These are phyloP conservation scores for Gryon sp. DNA, from an alignment of 1,140 invertebrate genomes.

Conservation along the genomic window DNA sequence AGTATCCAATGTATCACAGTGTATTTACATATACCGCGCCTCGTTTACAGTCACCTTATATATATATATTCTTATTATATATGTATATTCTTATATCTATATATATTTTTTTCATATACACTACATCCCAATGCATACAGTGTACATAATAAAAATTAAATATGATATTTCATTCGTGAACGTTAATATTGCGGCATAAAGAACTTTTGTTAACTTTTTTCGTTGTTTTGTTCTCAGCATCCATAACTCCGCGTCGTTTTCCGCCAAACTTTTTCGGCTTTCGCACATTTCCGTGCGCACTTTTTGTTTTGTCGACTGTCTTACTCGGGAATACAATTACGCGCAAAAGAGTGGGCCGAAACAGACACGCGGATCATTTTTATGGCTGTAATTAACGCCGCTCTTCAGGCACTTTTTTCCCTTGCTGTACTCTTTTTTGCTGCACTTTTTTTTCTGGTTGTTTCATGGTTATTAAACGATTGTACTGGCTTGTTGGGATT, in stretches of 20 bases:
- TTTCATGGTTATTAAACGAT: too few species aligned
- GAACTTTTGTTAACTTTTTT: constrained; percentile 68
- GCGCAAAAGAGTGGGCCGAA: not conserved
- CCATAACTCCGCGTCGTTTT: constrained; percentile 37
- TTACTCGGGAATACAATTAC: constrained; percentile 27
- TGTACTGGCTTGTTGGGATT: too few species aligned
- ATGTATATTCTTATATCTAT: too few species aligned
- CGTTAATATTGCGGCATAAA: constrained; percentile 66
- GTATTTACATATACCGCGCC: constrained; percentile 76
- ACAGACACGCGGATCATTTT: constrained; percentile 18
- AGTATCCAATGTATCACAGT: constrained; percentile 80
- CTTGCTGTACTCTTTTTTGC: too few species aligned
- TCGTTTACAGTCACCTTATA: constrained; percentile 55
- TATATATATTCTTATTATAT: too few species aligned
- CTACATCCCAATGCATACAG: constrained; percentile 65
- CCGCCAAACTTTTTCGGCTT: constrained; percentile 57
- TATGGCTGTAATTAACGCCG: constrained; percentile 14
- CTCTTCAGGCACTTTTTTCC: too few species aligned
- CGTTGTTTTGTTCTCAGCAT: too few species aligned
- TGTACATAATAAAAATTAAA: constrained; percentile 80
- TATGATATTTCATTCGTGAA: constrained; percentile 71
- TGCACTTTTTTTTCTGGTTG: too few species aligned
- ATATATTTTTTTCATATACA: too few species aligned
- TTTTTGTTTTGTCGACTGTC: constrained; percentile 40
- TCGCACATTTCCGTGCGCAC: constrained; percentile 42